Base-by-base conservation (phyloP, 2,888 invertebrate genomes). In the Marasmarcha lunaedactyla region DNA sequence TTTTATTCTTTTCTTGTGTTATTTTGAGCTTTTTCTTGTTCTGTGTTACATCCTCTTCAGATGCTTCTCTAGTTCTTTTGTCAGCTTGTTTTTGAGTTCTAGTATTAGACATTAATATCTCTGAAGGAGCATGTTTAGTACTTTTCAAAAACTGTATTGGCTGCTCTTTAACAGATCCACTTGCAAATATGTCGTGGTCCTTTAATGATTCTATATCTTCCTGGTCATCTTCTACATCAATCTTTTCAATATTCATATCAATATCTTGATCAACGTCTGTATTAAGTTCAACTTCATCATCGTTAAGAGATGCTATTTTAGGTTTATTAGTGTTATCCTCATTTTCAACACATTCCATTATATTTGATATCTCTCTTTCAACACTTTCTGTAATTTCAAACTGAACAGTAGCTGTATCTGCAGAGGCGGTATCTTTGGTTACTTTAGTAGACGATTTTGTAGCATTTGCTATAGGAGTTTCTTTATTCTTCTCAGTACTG, bases 311-410 rank as follows among this genome's bases (percentile, higher is more conserved):
- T 30, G 35, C 14, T 14, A n/a, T 42, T 39, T 35, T 40, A 36
- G 41, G 47, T 44, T 47, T 48, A 6, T 45, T 33, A 33, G 15
- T 37, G 11, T 40, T 41, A 11, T 50, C 44, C 41, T 51, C 43
- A 15, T 42, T 47, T 15, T 59, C 53, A 30, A 51, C 56, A 56
- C 56, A 61, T 46, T 69, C 69, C 65, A 71, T 71, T 9, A 66
- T 51, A 39, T 62, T 63, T 20, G 67, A 69, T 35, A 78, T 46
- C 49, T 76, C 74, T 55, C 66, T 74, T 55, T 76, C 78, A 35
- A 72, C 63, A 67, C 74, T 79, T 45, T 70, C 71, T 43, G 78
- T 74, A 9, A 76, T 79, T 55, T 74, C 71, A 55, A 63, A 66
- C 13, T 67, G 63, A 37, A 51, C 70, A 33, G 67, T 65, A 39